Conservation (phyloP, 2,113 vertebrate species). For the Arizona elegans region DNA sequence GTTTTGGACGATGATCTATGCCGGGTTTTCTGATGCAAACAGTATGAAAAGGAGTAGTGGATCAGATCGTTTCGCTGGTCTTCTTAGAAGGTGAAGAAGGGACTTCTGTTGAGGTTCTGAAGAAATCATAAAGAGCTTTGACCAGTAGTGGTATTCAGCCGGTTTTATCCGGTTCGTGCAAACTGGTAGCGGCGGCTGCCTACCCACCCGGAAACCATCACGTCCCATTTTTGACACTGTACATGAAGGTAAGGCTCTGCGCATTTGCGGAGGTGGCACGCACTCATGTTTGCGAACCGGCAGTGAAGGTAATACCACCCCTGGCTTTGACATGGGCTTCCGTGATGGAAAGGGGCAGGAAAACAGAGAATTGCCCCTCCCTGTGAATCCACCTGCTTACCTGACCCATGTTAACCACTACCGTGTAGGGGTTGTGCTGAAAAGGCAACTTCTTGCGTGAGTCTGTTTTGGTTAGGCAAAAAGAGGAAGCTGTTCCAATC, state of each 20-base stretch:
- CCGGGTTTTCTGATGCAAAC: background rate
- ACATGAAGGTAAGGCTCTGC: too few species aligned
- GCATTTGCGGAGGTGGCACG: too few species aligned
- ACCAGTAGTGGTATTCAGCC: background rate
- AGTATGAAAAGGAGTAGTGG: background rate
- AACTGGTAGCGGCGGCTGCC: too few species aligned
- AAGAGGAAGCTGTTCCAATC: background rate
- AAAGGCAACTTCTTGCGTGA: background rate
- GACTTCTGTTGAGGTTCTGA: background rate
- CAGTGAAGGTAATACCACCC: too few species aligned
- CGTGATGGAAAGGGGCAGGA: background rate
- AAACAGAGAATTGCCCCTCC: background rate
- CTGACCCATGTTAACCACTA: background rate
- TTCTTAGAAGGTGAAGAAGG: background rate
- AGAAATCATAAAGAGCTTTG: constrained; percentile 25
- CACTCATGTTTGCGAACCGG: too few species aligned
- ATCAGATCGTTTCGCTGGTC: background rate
- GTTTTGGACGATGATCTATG: too few species aligned
- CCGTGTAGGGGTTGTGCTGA: background rate
- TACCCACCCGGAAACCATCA: too few species aligned
- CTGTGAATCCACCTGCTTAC: background rate
- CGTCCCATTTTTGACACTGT: too few species aligned
- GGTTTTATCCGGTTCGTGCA: too few species aligned
- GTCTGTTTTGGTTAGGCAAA: background rate
- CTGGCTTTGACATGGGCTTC: constrained; percentile 17